A percentile compares a stretch with the other conserved stretches of the same genome.
Conservation (phyloP, 2,888 invertebrate genomes). For the Blera fallax region DNA sequence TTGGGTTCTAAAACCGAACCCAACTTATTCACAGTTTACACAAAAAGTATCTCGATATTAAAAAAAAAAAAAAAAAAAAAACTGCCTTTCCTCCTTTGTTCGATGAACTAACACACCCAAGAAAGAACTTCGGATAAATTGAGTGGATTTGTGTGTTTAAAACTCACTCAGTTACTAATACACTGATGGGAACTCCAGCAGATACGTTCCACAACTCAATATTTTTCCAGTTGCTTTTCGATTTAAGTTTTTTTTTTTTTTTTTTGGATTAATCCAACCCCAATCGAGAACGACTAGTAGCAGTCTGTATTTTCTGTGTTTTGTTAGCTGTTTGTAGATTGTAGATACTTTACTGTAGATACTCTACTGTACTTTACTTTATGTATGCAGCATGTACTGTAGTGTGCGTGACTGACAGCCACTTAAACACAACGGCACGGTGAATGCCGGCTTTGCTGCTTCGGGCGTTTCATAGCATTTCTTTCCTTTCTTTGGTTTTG, state of each 20-base stretch:
- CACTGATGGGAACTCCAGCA: background rate
- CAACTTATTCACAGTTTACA: slow-evolving; percentile 58
- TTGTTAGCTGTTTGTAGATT: slow-evolving; percentile 56
- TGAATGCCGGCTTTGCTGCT: slow-evolving; percentile 60
- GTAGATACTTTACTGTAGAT: slow-evolving; percentile 42
- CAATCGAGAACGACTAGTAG: slow-evolving; percentile 45
- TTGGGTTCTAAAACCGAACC: slow-evolving; percentile 49
- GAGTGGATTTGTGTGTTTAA: slow-evolving; percentile 24
- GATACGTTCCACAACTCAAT: slow-evolving; percentile 64
- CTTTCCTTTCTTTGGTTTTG: slow-evolving; percentile 4
- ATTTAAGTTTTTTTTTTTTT: background rate
- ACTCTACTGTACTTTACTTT: slow-evolving; percentile 67
- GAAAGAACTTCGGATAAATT: background rate
- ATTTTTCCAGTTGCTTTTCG: slow-evolving; percentile 11
- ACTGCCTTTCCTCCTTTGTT: slow-evolving; percentile 52
- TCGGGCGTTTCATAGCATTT: slow-evolving; percentile 40
- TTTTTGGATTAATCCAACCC: slow-evolving; percentile 32
- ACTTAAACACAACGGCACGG: slow-evolving; percentile 47
- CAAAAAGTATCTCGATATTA: background rate
- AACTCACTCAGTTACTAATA: slow-evolving; percentile 27
- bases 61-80: slow-evolving; percentile 4
- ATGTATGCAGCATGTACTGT: background rate
- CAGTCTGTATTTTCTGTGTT: slow-evolving; percentile 36
- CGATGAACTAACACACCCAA: slow-evolving; percentile 24
- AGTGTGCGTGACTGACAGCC: slow-evolving; percentile 32